These are phyloP conservation scores for Apotomis betuletana DNA, from an alignment of 2,888 invertebrate genomes.

Conservation along the genomic window DNA sequence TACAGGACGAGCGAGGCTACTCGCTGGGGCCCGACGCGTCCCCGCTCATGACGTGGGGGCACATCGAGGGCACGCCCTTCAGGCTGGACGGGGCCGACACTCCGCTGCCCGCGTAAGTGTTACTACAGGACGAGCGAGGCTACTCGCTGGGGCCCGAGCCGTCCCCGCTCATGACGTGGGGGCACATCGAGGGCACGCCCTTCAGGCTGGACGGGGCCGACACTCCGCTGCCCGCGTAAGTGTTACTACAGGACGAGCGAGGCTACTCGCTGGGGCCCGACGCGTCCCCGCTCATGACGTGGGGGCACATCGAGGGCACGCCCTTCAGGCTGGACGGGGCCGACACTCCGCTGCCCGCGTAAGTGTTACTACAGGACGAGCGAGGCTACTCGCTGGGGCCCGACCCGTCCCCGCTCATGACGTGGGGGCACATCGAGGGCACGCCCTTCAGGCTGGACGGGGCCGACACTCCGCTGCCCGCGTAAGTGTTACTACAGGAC, in stretches of 20 bases:
- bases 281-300: constrained; percentile 98
- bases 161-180: constrained; percentile 99
- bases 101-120: constrained; percentile 86
- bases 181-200: constrained; percentile 99
- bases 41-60: constrained; percentile 99
- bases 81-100: constrained; percentile 95
- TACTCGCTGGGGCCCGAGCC: constrained; percentile 87
- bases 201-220: constrained; percentile 94
- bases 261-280: constrained; percentile 85
- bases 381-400: constrained; percentile 81
- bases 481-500: constrained; percentile 75
- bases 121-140: constrained; percentile 31
- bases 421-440: constrained; percentile 99
- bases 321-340: constrained; percentile 94
- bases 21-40: constrained; percentile 89
- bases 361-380: constrained; percentile 65
- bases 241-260: constrained; percentile 61
- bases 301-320: constrained; percentile 99
- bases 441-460: constrained; percentile 95
- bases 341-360: constrained; percentile 90
- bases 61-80: constrained; percentile 98
- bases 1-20: constrained; percentile 49
- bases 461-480: constrained; percentile 91
- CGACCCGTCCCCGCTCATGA: constrained; percentile 97
- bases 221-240: constrained; percentile 87